Percentiles rank a stretch among this genome's conserved stretches.
These are phyloP conservation scores for Lates calcarifer DNA, from an alignment of 2,113 vertebrate species.

Conservation along the genomic window DNA sequence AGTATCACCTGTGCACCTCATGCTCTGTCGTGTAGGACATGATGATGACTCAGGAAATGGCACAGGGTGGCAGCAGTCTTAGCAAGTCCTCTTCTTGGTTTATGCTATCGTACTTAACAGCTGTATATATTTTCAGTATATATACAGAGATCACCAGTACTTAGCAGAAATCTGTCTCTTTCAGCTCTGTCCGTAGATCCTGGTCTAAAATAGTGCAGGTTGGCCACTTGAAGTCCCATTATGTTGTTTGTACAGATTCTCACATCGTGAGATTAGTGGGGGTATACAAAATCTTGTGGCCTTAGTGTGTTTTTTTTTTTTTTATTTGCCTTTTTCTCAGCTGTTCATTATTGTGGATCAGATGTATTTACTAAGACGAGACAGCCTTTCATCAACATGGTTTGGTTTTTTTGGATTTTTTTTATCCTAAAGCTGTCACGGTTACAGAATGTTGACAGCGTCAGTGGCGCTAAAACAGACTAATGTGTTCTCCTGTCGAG, in stretches of 20 bases:
- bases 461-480: constrained; percentile 60
- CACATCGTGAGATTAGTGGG: constrained; percentile 73
- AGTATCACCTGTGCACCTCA: constrained; percentile 13
- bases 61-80: constrained; percentile 39
- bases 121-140: constrained; percentile 34
- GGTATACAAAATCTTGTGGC: constrained; percentile 82
- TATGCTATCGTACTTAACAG: constrained; percentile 34
- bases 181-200: constrained; percentile 37
- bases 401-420: constrained; percentile 5
- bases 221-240: constrained; percentile 67
- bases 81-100: constrained; percentile 36
- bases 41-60: constrained; percentile 65
- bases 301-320: constrained; percentile 75
- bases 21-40: constrained; percentile 31
- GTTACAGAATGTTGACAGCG: constrained; percentile 65
- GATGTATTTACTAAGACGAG: constrained; percentile 71
- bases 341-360: constrained; percentile 72
- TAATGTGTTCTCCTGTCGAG: constrained; percentile 49
- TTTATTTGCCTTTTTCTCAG: constrained; percentile 69
- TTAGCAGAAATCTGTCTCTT: constrained; percentile 21
- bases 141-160: constrained; percentile 46
- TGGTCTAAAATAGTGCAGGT: constrained; percentile 60
- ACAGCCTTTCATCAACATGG: constrained; percentile 60
- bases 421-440: constrained; percentile 52
- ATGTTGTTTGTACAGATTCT: constrained; percentile 78